phyloP scores from a whole-genome alignment of 2,888 invertebrate genomes.

The Nyleta sp. region DNA sequence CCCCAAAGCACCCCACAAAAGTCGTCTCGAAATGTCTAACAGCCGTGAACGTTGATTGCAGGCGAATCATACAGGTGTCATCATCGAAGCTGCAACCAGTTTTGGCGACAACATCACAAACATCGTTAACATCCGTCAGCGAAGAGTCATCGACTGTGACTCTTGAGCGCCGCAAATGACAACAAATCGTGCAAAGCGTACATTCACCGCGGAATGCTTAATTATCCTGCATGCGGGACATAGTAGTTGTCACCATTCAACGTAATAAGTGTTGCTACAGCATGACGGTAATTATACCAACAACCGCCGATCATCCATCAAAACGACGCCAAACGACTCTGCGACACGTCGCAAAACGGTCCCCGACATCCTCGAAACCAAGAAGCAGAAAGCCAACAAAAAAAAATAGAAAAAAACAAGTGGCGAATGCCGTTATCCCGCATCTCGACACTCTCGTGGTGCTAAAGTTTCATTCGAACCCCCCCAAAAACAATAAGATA shows the following conservation, averaged over 20 bases:
- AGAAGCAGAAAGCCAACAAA: not conserved
- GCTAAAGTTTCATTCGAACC: conserved; percentile 42
- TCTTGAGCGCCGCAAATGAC: conserved; percentile 38
- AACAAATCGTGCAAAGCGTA: conserved; percentile 32
- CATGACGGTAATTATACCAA: conserved; percentile 48
- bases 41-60: conserved; percentile 21
- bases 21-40: not conserved
- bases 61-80: conserved; percentile 60
- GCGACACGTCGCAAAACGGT: conserved; percentile 20
- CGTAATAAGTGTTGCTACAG: conserved; percentile 54
- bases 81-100: conserved; percentile 44
- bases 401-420: not conserved
- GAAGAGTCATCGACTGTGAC: conserved; percentile 46
- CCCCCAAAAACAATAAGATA: conserved; percentile 26
- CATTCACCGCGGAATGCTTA: conserved; percentile 44
- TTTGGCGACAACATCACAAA: conserved; percentile 50
- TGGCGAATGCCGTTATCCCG: not conserved
- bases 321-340: conserved; percentile 17
- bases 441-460: conserved; percentile 23
- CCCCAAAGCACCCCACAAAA: not conserved
- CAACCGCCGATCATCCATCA: conserved; percentile 40
- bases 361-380: not conserved
- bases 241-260: conserved; percentile 53
- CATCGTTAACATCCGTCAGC: conserved; percentile 54
- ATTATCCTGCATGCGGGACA: conserved; percentile 45